These are phyloP conservation scores for Microchrysa polita DNA, from an alignment of 2,888 invertebrate species.

Conservation along the genomic window DNA sequence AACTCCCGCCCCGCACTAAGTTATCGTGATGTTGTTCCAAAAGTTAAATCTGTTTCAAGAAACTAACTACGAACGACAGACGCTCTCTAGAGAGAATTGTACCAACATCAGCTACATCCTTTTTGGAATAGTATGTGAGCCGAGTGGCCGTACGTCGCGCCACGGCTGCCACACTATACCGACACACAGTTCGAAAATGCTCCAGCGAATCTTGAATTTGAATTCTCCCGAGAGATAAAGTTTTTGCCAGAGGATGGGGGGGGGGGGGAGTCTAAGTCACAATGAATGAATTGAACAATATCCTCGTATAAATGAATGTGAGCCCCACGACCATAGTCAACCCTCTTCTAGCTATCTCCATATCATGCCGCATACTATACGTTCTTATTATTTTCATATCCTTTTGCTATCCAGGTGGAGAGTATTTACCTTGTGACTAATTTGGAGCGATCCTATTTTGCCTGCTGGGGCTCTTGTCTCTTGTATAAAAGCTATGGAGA, in stretches of 20 bases:
- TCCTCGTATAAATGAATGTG: background rate
- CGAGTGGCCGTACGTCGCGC: background rate
- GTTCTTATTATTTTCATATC: conserved; percentile 9
- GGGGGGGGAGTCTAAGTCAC: conserved; percentile 1
- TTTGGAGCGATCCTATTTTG: conserved; percentile 31
- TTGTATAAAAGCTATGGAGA: no score
- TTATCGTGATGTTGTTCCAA: conserved; percentile 22
- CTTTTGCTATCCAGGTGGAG: background rate
- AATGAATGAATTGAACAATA: conserved; percentile 36
- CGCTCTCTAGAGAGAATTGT: background rate
- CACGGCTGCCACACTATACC: background rate
- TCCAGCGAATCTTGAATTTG: no score
- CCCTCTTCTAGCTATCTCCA: background rate
- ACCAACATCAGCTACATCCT: background rate
- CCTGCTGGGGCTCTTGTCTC: conserved; percentile 10
- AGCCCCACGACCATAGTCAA: background rate
- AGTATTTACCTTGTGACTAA: conserved; percentile 35
- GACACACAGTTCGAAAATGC: background rate
- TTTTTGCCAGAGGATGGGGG: conserved; percentile 16
- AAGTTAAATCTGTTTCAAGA: conserved; percentile 26
- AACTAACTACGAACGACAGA: conserved; percentile 18
- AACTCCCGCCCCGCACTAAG: conserved; percentile 9
- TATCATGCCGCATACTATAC: background rate
- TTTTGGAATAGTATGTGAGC: background rate
- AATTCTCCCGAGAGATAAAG: conserved; percentile 3